Conservation (phyloP, 2,113 vertebrate species). For the Orthonyx spaldingii region DNA sequence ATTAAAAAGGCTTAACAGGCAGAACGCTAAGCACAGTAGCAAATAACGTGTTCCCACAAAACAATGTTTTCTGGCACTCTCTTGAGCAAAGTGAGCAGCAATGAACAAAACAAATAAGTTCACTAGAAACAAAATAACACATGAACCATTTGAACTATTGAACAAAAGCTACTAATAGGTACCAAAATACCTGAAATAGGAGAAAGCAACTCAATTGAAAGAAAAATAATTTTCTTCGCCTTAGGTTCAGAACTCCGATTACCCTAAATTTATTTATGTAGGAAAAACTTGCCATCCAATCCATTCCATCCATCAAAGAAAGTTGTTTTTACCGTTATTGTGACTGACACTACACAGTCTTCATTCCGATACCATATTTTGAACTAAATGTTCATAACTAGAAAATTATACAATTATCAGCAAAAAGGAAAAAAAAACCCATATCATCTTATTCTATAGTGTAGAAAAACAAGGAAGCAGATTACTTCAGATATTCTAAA, state of each 20-base stretch:
- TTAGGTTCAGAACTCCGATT: neutral
- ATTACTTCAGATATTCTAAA: neutral
- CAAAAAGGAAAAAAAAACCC: neutral
- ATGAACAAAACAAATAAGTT: neutral
- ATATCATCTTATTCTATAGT: neutral
- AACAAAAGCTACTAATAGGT: neutral
- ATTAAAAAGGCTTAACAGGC: neutral
- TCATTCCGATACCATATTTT: neutral
- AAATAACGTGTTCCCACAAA: neutral
- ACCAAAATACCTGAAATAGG: neutral
- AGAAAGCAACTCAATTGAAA: neutral
- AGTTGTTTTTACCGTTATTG: neutral
- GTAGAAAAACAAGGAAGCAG: neutral
- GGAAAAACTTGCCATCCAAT: neutral
- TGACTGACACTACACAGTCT: neutral
- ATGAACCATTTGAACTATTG: neutral
- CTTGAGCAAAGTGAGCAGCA: neutral
- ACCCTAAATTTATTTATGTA: neutral
- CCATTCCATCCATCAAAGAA: neutral
- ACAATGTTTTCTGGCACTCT: neutral
- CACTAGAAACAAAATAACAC: neutral
- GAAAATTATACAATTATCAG: neutral
- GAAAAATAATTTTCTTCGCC: neutral
- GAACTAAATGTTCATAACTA: neutral
- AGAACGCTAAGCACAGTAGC: neutral